These are phyloP conservation scores for Myrmophylax atrothorax DNA, from an alignment of 2,113 vertebrate species.

Conservation along the genomic window DNA sequence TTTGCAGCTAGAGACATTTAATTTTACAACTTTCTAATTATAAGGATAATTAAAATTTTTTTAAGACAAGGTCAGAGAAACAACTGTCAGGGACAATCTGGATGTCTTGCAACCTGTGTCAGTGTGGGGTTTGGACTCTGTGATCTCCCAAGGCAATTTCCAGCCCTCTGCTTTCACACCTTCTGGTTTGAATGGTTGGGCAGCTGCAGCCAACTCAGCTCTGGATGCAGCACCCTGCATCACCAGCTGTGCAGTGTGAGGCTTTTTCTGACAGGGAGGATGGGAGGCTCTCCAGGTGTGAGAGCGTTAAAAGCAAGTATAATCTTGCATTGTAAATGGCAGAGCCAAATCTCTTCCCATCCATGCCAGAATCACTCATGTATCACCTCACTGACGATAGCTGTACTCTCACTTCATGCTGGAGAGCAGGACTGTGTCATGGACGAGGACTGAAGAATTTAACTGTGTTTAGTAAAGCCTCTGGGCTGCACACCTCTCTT, in stretches of 20 bases:
- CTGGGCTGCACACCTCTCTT: neutral
- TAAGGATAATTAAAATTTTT: conserved; percentile 32
- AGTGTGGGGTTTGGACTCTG: neutral
- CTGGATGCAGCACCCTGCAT: accelerated
- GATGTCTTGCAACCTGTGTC: neutral
- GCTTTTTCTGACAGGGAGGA: neutral
- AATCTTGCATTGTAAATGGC: neutral
- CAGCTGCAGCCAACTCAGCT: accelerated
- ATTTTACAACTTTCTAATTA: conserved; percentile 44
- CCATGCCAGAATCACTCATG: neutral
- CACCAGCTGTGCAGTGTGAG: neutral
- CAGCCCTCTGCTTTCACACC: neutral
- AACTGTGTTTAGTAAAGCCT: neutral
- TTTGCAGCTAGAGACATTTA: neutral
- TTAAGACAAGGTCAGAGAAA: conserved; percentile 21
- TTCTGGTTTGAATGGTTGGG: accelerated
- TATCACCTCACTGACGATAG: neutral
- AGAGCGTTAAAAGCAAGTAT: neutral
- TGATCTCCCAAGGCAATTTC: neutral
- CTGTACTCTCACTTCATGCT: neutral
- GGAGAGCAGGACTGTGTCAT: neutral
- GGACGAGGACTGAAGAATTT: neutral
- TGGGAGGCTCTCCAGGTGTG: neutral
- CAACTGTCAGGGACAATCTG: neutral
- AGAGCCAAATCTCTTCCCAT: neutral